Base-by-base conservation (phyloP, 2,113 vertebrate genomes). In the Scopus umbretta region DNA sequence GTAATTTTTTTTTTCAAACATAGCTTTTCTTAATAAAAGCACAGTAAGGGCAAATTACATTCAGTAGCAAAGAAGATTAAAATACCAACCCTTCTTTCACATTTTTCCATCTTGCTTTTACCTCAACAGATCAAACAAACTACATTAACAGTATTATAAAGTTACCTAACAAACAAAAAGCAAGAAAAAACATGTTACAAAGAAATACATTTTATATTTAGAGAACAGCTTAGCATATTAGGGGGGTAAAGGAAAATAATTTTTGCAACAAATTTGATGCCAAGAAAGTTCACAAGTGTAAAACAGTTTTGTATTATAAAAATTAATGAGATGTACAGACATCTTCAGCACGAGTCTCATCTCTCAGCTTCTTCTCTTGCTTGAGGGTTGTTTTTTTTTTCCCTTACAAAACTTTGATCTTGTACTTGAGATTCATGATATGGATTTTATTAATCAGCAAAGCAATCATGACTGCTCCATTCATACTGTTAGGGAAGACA, bases 71-170 rank as follows among this genome's bases (percentile, higher is more conserved):
- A 97, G 89, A 55, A 91, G 92, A 96, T 96, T 96, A 95, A 94
- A 95, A 95, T 76, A 36, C 84, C 86, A 94, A 59, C 14, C 23
- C 79, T 78, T 91, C 70, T 83, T 88, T 73, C 5, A 0, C 78
- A 38, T 92, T 92, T 95, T 96, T 92, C 94, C 86, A 53, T 63
- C 73, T 84, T 80, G 67, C 68, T 94, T 94, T 93, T 85, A 94
- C 74, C 32, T 94, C 84, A 56, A 30, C 18, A 91, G 84, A 97
- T 97, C 95, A 97, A 96, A 97, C 76, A 73, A 89, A 63, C 83
- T 47, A 62, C 84, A 76, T 79, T 30, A 92, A 83, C 75, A 93
- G 67, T 67, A 62, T 26, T 72, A 59, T 26, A 36, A 81, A 84
- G 34, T 40, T 92, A 71, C n/a, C 16, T 61, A 91, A 72, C 80